Conservation (phyloP, 2,797 vertebrate species). For the Enteromius fasciolatus region DNA sequence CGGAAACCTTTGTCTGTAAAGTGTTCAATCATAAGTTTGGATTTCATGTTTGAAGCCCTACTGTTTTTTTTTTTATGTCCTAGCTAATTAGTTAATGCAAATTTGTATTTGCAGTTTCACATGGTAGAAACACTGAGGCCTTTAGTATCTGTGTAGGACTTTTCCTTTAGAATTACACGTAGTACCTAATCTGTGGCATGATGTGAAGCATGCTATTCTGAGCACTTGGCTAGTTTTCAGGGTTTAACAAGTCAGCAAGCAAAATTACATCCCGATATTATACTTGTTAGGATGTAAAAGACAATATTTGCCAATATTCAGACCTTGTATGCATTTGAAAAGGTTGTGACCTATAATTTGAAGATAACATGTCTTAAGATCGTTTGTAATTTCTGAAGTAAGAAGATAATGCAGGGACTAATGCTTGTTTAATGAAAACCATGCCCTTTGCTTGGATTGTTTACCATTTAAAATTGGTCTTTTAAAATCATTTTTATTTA, state of each 20-base stretch:
- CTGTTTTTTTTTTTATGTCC: constrained; percentile 24
- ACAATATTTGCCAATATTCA: constrained; percentile 2
- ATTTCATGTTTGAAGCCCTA: constrained; percentile 52
- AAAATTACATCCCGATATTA: background rate
- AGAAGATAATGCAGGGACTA: background rate
- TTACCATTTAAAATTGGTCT: constrained; percentile 6
- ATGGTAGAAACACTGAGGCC: constrained; percentile 46
- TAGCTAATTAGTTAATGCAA: constrained; percentile 20
- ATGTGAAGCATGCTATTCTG: constrained; percentile 40
- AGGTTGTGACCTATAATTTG: background rate
- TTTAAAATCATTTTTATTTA: too few species aligned
- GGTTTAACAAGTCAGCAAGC: constrained; percentile 13
- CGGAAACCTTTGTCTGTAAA: constrained; percentile 66
- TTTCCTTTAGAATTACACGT: background rate
- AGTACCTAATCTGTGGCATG: constrained; percentile 40
- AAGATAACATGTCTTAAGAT: background rate
- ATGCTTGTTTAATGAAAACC: constrained; percentile 33
- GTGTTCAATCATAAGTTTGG: constrained; percentile 65
- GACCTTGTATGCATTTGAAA: background rate
- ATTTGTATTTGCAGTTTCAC: constrained; percentile 28
- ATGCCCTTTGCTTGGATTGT: constrained; percentile 23
- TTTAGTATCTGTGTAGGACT: constrained; percentile 8
- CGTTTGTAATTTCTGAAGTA: background rate
- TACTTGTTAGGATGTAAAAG: background rate
- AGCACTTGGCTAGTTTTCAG: constrained; percentile 54